phyloP scores from a whole-genome alignment of 2,888 invertebrate genomes.

The Calliscelio sp. region DNA sequence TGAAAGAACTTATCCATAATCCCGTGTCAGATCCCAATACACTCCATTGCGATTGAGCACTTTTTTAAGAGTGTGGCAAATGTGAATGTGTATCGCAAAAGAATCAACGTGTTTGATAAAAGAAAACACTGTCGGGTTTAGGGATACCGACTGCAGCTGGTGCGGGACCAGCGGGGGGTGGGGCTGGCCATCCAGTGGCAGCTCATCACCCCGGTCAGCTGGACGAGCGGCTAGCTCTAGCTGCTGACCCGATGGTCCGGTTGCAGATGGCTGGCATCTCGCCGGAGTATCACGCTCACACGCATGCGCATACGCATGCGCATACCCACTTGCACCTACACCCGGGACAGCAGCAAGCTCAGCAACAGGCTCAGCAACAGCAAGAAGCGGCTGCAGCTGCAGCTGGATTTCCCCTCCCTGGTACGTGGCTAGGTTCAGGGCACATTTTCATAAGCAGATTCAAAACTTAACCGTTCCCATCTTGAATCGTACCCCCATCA shows the following conservation, averaged over 20 bases:
- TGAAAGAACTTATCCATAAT: not conserved
- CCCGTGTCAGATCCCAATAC: constrained; percentile 31
- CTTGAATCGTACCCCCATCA: constrained; percentile 55
- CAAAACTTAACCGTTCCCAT: constrained; percentile 55
- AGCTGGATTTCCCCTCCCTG: constrained; percentile 86
- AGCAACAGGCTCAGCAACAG: constrained; percentile 89
- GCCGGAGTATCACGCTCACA: constrained; percentile 96
- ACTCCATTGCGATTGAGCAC: constrained; percentile 2
- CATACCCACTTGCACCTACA: constrained; percentile 96
- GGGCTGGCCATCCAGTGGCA: no score
- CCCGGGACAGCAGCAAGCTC: constrained; percentile 90
- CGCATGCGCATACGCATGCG: constrained; percentile 96
- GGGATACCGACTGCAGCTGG: constrained; percentile 85
- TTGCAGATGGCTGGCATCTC: constrained; percentile 97
- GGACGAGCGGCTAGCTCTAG: no score
- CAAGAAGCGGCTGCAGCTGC: constrained; percentile 88
- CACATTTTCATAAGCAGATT: constrained; percentile 75
- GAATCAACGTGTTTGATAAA: constrained; percentile 73
- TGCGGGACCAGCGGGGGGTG: constrained; percentile 86
- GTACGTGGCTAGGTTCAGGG: constrained; percentile 84
- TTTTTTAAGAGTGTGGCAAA: constrained; percentile 42
- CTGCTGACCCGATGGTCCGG: constrained; percentile 96
- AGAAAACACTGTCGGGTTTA: constrained; percentile 83
- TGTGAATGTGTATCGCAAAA: constrained; percentile 53
- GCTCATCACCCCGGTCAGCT: no score